Base-by-base conservation (phyloP, 2,797 vertebrate species). In the Melanotaenia trifasciata region DNA sequence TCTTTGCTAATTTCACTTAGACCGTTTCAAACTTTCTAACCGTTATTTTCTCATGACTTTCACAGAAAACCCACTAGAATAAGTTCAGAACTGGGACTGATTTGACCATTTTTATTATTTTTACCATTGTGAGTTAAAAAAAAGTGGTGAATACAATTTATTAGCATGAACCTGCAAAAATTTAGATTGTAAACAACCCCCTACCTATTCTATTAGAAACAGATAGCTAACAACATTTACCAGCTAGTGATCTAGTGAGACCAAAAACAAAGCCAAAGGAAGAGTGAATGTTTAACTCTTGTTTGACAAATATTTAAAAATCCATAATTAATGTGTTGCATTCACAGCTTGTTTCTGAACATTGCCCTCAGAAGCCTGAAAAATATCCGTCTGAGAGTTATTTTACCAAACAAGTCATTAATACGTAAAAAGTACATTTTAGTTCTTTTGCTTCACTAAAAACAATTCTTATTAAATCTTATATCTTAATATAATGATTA, bases 31-130 rank as follows among this genome's bases (percentile, higher is more conserved):
- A 67, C 30, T 50, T 66, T 32, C 32, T 79, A 35, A 47, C 8
- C 14, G 28, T 3, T 51, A 66, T 16, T 72, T 63, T 75, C 61
- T 61, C 73, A 64, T 5, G 3, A 70, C 51, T 45, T 56, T 3
- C 20, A 22, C 16, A 18, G 43, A 47, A 54, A 32, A 50, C 8
- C 47, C 16, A 53, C 18, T 18, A 1, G 11, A 40, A 51, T 28
- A 33, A 53, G 50, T 36, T 61, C 8, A 18, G 30, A 24, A 18
- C 22, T 22, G 45, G 2, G 7, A 47, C 11, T 14, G 4, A 60
- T 47, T 32, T 63, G 22, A 58, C 26, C 2, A 2, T 54, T 14
- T 38, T 56, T 64, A 53, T 50, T 13, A 57, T 70, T 45, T 53
- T 13, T 18, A 45, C 18, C 30, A 53, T 63, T 58, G 47, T 40